Base-by-base conservation (phyloP, 1,140 invertebrate genomes). In the Ips nitidus region DNA sequence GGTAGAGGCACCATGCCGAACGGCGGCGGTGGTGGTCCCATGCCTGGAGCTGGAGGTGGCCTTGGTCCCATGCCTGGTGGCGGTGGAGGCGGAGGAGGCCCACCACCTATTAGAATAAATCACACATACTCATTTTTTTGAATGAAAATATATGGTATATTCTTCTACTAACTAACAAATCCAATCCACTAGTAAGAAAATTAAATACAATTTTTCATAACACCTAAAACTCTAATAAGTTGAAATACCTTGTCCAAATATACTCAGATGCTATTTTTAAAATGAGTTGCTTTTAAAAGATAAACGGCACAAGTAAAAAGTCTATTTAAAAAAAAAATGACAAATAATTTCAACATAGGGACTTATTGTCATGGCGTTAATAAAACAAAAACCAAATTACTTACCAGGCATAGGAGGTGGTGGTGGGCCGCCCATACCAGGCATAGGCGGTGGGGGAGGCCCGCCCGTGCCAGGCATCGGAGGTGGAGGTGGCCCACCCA, bases 321-420 rank as follows among this genome's bases (percentile, higher is more conserved):
- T 22, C 22, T 22, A 22, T 22, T 22, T 22, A 22, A 22, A 22
- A 22, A 22, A 22, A 22, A 22, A 22, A 22, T 22, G 22, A 22
- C 22, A 22, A 22, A 22, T 22, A 22, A 22, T 22, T 22, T 22
- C 22, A 22, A 22, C 22, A 22, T 22, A 22, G 22, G 22, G 22
- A 22, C 22, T 22, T 22, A 22, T 22, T 22, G 22, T 22, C 22
- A 22, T 22, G 22, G 22, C 22, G 22, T 22, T 22, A 22, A 22
- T 22, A 22, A 22, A 22, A 22, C 22, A 22, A 22, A 22, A 22
- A 22, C 22, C 22, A 22, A 50, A 50, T 3, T 8, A 22, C 22
- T 50, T 59, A 41, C 81, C 81, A 65, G 81, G 76, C 76, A 82
- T 78, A 42, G 85, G 85, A 8, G 84, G 85, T 2, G 88, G 89